Evolutionary conservation across 2,113 vertebrate species (phyloP).

Genomic region (Phocoena sinus): DNA sequence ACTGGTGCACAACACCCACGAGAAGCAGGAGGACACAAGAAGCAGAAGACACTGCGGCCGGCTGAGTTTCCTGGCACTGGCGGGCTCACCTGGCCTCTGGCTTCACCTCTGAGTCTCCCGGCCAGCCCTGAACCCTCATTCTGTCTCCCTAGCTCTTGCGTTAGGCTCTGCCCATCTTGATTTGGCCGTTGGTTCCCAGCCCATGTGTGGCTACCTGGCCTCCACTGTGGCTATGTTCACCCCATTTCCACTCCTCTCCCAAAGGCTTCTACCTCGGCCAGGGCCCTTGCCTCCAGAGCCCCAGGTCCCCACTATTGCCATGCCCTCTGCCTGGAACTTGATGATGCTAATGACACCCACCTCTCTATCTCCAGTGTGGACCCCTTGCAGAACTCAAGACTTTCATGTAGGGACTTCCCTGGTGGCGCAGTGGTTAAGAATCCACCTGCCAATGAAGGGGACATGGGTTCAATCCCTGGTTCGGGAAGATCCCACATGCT

Average conservation of each 20-base stretch:
- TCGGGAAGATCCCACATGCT: no score
- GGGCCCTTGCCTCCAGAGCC: background rate
- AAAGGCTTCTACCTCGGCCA: background rate
- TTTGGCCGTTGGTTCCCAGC: background rate
- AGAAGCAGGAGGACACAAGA: background rate
- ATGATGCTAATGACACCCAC: background rate
- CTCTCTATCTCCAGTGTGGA: background rate
- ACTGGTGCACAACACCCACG: fast-evolving
- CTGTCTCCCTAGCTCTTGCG: background rate
- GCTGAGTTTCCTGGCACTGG: background rate
- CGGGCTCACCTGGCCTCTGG: background rate
- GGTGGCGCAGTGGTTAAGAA: no score
- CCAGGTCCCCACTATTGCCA: no score
- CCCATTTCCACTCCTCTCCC: background rate
- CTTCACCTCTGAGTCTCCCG: background rate
- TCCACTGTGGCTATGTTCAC: fast-evolving
- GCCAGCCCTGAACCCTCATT: background rate
- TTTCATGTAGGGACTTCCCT: no score
- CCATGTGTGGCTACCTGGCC: background rate
- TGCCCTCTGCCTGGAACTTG: background rate
- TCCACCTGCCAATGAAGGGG: no score
- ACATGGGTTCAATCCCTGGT: no score
- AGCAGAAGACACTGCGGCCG: background rate
- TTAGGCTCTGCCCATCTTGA: background rate
- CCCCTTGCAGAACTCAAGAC: background rate